A percentile compares a stretch with the other conserved stretches of the same genome.
These are phyloP conservation scores for Actinostola sp. DNA, from an alignment of 92 coral and sea anemone genomes.

Conservation along the genomic window DNA sequence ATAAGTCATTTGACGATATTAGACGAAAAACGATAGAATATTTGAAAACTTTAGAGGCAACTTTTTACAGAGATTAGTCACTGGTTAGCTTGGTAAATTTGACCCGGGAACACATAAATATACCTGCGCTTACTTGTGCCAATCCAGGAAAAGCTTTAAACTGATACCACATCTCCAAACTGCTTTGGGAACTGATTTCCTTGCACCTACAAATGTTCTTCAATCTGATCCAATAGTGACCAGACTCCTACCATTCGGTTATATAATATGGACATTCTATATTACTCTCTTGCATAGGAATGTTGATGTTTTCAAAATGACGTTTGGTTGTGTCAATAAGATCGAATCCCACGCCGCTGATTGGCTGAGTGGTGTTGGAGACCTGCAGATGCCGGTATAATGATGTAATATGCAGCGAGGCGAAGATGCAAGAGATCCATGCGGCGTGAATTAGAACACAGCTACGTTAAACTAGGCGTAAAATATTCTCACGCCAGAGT, in stretches of 20 bases:
- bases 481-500: constrained; percentile 15
- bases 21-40: no score
- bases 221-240: neutral
- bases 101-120: no score
- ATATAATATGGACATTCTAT: neutral
- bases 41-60: no score
- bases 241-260: neutral
- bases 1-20: no score
- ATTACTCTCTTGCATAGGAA: constrained; percentile 50
- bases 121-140: neutral
- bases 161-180: no score
- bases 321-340: constrained; percentile 54
- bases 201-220: neutral
- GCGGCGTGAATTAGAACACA: constrained; percentile 13
- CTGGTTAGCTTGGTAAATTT: no score
- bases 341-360: constrained; percentile 11
- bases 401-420: constrained; percentile 72
- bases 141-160: no score
- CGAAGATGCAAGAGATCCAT: neutral
- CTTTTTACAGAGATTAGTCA: no score
- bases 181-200: no score
- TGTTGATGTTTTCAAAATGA: constrained; percentile 31
- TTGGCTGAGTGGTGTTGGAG: constrained; percentile 22
- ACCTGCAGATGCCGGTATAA: constrained; percentile 83
- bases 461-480: constrained; percentile 10